Percentiles rank a stretch among this genome's conserved stretches.
These are phyloP conservation scores for Halichoeres trimaculatus DNA, from an alignment of 2,113 vertebrate species.

Conservation along the genomic window DNA sequence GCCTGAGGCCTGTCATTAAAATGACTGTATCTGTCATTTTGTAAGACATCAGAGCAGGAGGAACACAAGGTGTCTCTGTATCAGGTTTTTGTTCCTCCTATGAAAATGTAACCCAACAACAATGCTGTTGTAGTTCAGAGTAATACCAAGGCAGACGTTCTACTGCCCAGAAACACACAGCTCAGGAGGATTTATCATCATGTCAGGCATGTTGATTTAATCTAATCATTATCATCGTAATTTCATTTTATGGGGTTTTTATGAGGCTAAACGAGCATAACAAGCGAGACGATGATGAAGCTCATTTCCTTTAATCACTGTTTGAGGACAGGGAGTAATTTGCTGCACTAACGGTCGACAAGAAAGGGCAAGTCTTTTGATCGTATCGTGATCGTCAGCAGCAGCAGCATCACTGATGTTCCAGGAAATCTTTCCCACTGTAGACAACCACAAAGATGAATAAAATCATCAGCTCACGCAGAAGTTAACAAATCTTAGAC, in stretches of 20 bases:
- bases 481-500: not conserved
- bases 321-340: not conserved
- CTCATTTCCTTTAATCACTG: not conserved
- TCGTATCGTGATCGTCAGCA: not conserved
- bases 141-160: not conserved
- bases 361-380: not conserved
- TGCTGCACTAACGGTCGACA: slow-evolving; percentile 16
- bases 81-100: not conserved
- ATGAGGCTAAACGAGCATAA: not conserved
- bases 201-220: not conserved
- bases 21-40: not conserved
- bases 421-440: not conserved
- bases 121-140: not conserved
- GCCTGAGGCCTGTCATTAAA: not conserved
- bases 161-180: not conserved
- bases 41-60: not conserved
- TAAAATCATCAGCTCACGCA: not conserved
- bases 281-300: rapidly evolving
- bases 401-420: not conserved
- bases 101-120: not conserved
- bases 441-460: not conserved
- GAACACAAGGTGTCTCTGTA: not conserved
- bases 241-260: not conserved
- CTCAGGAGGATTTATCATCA: not conserved
- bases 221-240: not conserved